Conservation (phyloP, 1,140 invertebrate species). For the Platyscapa corneri region DNA sequence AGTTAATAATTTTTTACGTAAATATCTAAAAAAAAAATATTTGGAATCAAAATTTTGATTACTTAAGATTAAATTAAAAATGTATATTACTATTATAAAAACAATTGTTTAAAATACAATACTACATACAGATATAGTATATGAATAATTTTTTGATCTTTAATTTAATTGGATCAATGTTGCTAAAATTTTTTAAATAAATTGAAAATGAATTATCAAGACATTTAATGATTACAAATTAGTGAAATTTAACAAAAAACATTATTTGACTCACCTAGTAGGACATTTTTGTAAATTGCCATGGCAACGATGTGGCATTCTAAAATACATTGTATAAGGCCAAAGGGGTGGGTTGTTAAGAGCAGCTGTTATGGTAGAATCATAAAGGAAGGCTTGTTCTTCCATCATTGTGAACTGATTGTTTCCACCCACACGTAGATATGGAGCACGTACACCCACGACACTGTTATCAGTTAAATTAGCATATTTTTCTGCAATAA, state of each 20-base stretch:
- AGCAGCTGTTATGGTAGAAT: constrained; percentile 95
- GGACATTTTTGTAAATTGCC: constrained; percentile 95
- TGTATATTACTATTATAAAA: too few species aligned
- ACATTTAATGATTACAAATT: neutral
- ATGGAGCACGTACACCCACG: constrained; percentile 94
- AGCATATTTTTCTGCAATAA: constrained; percentile 93
- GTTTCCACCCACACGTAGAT: constrained; percentile 94
- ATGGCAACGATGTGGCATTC: constrained; percentile 95
- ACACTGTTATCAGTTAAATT: constrained; percentile 96
- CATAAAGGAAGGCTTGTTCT: constrained; percentile 96
- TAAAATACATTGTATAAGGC: constrained; percentile 98
- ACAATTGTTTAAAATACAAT: too few species aligned
- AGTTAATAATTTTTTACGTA: too few species aligned
- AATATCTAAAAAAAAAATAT: too few species aligned
- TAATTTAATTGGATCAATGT: too few species aligned
- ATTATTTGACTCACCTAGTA: constrained; percentile 78
- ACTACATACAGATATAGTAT: too few species aligned
- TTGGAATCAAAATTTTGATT: too few species aligned
- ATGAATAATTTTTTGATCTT: too few species aligned
- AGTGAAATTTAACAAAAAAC: neutral
- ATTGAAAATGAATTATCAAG: too few species aligned
- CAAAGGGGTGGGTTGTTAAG: constrained; percentile 94
- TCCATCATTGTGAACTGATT: constrained; percentile 99
- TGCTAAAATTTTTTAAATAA: too few species aligned
- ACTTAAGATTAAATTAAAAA: too few species aligned